Evolutionary conservation across 2,888 invertebrate genomes (phyloP).

Genomic region (Prosopocoilus inquinatus): DNA sequence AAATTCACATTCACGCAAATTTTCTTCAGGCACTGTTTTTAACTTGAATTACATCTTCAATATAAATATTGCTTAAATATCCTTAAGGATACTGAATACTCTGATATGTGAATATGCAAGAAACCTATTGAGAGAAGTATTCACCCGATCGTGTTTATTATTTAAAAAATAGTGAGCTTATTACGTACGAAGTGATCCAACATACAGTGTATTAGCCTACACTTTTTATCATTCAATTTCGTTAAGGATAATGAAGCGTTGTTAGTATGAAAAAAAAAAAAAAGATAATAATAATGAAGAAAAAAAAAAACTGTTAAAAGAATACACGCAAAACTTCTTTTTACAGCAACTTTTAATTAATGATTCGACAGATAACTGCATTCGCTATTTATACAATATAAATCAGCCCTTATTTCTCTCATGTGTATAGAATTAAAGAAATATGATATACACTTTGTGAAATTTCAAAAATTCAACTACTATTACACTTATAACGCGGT

Average conservation of each 20-base stretch:
- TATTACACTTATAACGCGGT: constrained; percentile 3
- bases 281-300: too few species aligned
- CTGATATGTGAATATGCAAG: constrained; percentile 19
- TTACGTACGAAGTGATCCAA: constrained; percentile 8
- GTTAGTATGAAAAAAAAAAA: constrained; percentile 9
- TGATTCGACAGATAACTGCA: constrained; percentile 29
- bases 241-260: constrained; percentile 23
- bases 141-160: background rate
- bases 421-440: constrained; percentile 46
- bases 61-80: constrained; percentile 25
- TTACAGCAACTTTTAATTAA: constrained; percentile 33
- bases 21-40: constrained; percentile 32
- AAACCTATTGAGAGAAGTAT: constrained; percentile 5
- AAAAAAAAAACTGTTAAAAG: constrained; percentile 24
- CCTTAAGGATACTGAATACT: constrained; percentile 27
- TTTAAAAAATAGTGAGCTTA: constrained; percentile 1
- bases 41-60: constrained; percentile 17
- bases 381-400: constrained; percentile 41
- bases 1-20: constrained; percentile 25
- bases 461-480: constrained; percentile 5
- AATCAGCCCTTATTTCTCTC: constrained; percentile 51
- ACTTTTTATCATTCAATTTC: constrained; percentile 22
- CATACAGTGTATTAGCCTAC: constrained; percentile 6
- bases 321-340: constrained; percentile 23
- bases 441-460: constrained; percentile 40